Percentiles rank a stretch among this genome's conserved stretches.
phyloP scores from a whole-genome alignment of 2,113 vertebrate species.

The Silurus meridionalis region DNA sequence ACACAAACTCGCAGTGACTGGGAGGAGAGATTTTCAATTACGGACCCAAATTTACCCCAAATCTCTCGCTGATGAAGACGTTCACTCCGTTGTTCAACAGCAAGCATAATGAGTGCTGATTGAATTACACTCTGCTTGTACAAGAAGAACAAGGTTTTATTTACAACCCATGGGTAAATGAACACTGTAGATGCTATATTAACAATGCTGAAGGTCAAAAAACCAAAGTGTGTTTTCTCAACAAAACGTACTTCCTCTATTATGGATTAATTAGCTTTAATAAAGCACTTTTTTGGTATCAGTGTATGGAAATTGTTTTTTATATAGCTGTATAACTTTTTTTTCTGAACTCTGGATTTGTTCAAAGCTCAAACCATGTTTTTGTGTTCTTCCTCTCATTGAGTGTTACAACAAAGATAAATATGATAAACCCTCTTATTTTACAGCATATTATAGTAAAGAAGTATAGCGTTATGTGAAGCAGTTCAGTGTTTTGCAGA shows the following conservation, averaged over 20 bases:
- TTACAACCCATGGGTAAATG: slow-evolving; percentile 27
- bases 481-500: too few relatives aligned
- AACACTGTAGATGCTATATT: background rate
- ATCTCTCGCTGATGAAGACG: slow-evolving; percentile 33
- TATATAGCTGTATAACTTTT: background rate
- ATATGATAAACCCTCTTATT: too few relatives aligned
- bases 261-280: background rate
- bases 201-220: background rate
- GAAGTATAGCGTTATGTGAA: too few relatives aligned
- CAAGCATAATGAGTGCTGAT: slow-evolving; percentile 7
- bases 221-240: background rate
- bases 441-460: too few relatives aligned
- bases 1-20: slow-evolving; percentile 24
- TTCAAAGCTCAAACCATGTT: background rate
- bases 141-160: slow-evolving; percentile 17
- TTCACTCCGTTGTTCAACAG: slow-evolving; percentile 17
- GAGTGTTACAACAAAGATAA: too few relatives aligned
- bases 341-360: background rate
- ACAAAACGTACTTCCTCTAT: background rate
- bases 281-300: background rate
- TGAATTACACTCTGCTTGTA: slow-evolving; percentile 41
- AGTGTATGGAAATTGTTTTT: background rate
- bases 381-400: background rate
- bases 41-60: slow-evolving; percentile 20
- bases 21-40: slow-evolving; percentile 46